Evolutionary conservation across 2,113 vertebrate genomes (phyloP), one percentile per base, ranked within the genome.

Genomic region (Xyliphius kryptos): DNA sequence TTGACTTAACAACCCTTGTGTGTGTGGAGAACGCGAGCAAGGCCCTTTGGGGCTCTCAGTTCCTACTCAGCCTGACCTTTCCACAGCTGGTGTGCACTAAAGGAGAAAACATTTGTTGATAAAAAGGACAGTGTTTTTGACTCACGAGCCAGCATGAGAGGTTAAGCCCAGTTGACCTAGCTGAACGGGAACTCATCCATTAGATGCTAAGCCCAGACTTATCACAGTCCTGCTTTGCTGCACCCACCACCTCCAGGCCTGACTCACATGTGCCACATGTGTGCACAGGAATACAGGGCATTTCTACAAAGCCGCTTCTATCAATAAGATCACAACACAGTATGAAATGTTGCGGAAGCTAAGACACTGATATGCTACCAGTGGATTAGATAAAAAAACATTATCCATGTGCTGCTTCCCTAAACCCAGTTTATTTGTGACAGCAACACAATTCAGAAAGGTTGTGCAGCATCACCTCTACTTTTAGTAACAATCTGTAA

Each of bases 231-330:
- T 43, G 3, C n/a, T 63, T 41, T 64, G 20, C 32, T 66, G 63
- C 69, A 20, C 51, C 69, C 63, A 67, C 57, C 58, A 22, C 69
- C 64, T 21, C 63, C 58, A 6, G 19, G 20, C 50, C 44, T 60
- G 63, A 66, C 41, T 65, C 69, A 66, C 63, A 56, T 54, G 14
- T 51, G 46, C 69, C 54, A 57, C 63, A 55, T 40, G 15, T 37
- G 13, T 38, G 12, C 9, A 22, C 22, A 37, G n/a, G 20, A 5
- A 40, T 54, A 56, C 46, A 26, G 51, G 12, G 20, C 12, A 12
- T 59, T 56, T 66, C 56, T 41, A 68, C 21, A 22, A 32, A 22
- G n/a, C 40, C 16, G 19, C 47, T 64, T 54, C 52, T 17, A 17
- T 19, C 48, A 65, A 65, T 56, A 56, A 20, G 10, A 11, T 15